Evolutionary conservation across 1,140 invertebrate species (phyloP).

Genomic region (Elymnias hypermnestra): DNA sequence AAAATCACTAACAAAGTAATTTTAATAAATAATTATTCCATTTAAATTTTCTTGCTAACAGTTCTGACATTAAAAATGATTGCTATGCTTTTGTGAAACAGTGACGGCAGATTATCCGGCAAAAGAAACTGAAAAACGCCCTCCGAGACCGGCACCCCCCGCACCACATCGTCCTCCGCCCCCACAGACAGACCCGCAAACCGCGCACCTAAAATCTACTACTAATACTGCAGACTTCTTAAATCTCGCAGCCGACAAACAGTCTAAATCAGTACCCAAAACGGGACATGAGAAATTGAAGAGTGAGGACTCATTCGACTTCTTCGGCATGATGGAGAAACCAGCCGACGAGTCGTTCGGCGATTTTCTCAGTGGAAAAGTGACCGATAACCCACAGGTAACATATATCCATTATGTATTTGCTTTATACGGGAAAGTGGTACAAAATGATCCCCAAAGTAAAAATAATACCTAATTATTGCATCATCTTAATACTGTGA

Average conservation of each 20-base stretch:
- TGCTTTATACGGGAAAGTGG: too few relatives aligned
- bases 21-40: too few relatives aligned
- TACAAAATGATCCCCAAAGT: too few relatives aligned
- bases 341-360: slow-evolving; percentile 60
- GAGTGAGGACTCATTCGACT: slow-evolving; percentile 65
- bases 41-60: too few relatives aligned
- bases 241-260: slow-evolving; percentile 27
- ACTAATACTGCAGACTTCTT: slow-evolving; percentile 48
- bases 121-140: slow-evolving; percentile 37
- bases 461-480: too few relatives aligned
- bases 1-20: too few relatives aligned
- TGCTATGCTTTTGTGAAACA: too few relatives aligned
- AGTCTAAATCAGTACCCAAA: slow-evolving; percentile 21
- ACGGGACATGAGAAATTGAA: slow-evolving; percentile 36
- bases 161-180: slow-evolving; percentile 20
- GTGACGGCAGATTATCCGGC: slow-evolving; percentile 50
- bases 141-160: slow-evolving; percentile 39
- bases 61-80: too few relatives aligned
- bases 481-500: too few relatives aligned
- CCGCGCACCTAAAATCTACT: slow-evolving; percentile 3
- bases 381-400: slow-evolving; percentile 40
- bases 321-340: slow-evolving; percentile 70
- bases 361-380: slow-evolving; percentile 58
- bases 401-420: too few relatives aligned
- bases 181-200: slow-evolving; percentile 7